Percentiles rank a stretch among this genome's conserved stretches.
These are phyloP conservation scores for Daphoenositta chrysoptera DNA, from an alignment of 2,113 vertebrate species.

Conservation along the genomic window DNA sequence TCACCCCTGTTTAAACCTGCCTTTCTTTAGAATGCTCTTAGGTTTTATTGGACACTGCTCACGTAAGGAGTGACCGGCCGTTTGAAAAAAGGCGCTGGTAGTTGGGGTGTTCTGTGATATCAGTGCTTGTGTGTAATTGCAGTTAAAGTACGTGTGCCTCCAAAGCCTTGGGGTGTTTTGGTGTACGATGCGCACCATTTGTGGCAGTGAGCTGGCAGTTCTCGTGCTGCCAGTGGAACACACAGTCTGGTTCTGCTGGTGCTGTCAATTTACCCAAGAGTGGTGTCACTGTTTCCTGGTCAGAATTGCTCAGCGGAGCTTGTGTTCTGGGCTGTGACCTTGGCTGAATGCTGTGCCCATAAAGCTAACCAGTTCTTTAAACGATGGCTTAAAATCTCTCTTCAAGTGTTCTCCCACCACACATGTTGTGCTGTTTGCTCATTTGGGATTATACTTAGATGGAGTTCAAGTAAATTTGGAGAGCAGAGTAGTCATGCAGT, in stretches of 20 bases:
- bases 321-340: background rate
- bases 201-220: background rate
- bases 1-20: rapidly evolving
- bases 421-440: rapidly evolving
- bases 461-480: background rate
- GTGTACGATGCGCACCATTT: rapidly evolving
- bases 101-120: rapidly evolving
- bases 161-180: rapidly evolving
- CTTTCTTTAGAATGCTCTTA: rapidly evolving
- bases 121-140: rapidly evolving
- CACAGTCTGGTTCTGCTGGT: rapidly evolving
- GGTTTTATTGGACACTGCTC: rapidly evolving
- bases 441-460: rapidly evolving
- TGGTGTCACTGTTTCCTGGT: rapidly evolving
- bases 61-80: rapidly evolving
- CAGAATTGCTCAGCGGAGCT: background rate
- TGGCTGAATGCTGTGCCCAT: rapidly evolving
- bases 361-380: rapidly evolving
- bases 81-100: rapidly evolving
- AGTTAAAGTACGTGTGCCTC: rapidly evolving
- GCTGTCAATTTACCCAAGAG: rapidly evolving
- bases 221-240: rapidly evolving
- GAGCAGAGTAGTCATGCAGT: rapidly evolving
- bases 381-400: rapidly evolving
- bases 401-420: rapidly evolving